A percentile compares a stretch with the other conserved stretches of the same genome.
phyloP scores from a whole-genome alignment of 2,888 invertebrate species.

The Morpho helenor region DNA sequence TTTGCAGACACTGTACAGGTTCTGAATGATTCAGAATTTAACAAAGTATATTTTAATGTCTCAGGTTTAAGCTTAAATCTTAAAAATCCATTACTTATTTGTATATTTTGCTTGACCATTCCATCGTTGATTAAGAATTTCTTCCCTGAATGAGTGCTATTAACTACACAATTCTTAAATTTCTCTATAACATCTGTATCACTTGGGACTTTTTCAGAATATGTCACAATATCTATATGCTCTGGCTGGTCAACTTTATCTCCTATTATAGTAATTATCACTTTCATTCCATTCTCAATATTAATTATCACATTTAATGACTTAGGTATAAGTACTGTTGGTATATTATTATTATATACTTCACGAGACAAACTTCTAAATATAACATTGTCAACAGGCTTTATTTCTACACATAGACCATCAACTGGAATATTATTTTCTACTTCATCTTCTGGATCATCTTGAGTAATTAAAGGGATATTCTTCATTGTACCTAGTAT shows the following conservation, averaged over 20 bases:
- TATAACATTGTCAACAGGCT: conserved; percentile 58
- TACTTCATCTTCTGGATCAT: conserved; percentile 37
- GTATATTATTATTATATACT: conserved; percentile 60
- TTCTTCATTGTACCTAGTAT: conserved; percentile 60
- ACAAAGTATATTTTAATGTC: conserved; percentile 64
- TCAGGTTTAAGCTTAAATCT: conserved; percentile 68
- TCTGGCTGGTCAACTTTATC: conserved; percentile 54
- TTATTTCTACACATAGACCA: conserved; percentile 67
- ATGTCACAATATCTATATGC: conserved; percentile 73
- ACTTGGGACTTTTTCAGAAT: conserved; percentile 49
- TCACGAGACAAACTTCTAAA: conserved; percentile 62
- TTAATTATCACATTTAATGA: conserved; percentile 75
- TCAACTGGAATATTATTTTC: conserved; percentile 43
- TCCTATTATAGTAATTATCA: conserved; percentile 68
- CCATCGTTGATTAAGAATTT: conserved; percentile 77
- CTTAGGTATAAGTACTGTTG: conserved; percentile 74
- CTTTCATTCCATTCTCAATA: conserved; percentile 76
- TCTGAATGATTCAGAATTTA: conserved; percentile 73
- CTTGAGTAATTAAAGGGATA: conserved; percentile 51
- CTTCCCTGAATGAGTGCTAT: conserved; percentile 65
- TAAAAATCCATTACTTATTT: conserved; percentile 54
- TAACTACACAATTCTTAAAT: conserved; percentile 74
- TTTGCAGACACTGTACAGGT: conserved; percentile 67
- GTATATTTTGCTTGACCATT: conserved; percentile 63
- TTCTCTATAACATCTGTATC: conserved; percentile 59